These are phyloP conservation scores for Amiota communis DNA, from an alignment of 2,888 invertebrate species.

Conservation along the genomic window DNA sequence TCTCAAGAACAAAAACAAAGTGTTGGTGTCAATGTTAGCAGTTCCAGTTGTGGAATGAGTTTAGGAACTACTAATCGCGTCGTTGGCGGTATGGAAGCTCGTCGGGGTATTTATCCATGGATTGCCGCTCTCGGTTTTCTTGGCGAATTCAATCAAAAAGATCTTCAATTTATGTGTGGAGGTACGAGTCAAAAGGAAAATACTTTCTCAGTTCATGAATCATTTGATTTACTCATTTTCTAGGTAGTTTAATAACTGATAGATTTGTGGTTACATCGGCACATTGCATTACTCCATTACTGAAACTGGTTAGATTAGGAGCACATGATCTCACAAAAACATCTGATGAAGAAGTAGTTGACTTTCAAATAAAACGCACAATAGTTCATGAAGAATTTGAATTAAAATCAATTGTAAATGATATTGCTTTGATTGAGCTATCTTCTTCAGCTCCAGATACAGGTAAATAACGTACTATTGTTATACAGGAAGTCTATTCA, in stretches of 20 bases:
- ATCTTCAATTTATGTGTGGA: slow-evolving; percentile 79
- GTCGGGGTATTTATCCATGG: slow-evolving; percentile 83
- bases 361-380: slow-evolving; percentile 77
- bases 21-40: too few relatives aligned
- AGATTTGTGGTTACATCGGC: slow-evolving; percentile 84
- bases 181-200: slow-evolving; percentile 69
- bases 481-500: not conserved
- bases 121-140: slow-evolving; percentile 83
- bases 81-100: slow-evolving; percentile 75
- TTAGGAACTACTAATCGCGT: slow-evolving; percentile 72
- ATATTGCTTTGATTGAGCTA: slow-evolving; percentile 85
- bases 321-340: slow-evolving; percentile 79
- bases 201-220: too few relatives aligned
- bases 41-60: slow-evolving; percentile 75
- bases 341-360: slow-evolving; percentile 77
- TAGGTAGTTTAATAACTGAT: slow-evolving; percentile 77
- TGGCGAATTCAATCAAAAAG: slow-evolving; percentile 70
- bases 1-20: slow-evolving; percentile 15
- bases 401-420: slow-evolving; percentile 79
- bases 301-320: slow-evolving; percentile 80
- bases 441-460: slow-evolving; percentile 59
- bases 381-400: slow-evolving; percentile 82
- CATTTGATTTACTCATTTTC: too few relatives aligned
- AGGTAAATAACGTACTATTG: slow-evolving; percentile 52
- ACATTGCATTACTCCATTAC: slow-evolving; percentile 66